Evolutionary conservation across 2,888 invertebrate genomes (phyloP).

Genomic region (Chydorus sphaericus): DNA sequence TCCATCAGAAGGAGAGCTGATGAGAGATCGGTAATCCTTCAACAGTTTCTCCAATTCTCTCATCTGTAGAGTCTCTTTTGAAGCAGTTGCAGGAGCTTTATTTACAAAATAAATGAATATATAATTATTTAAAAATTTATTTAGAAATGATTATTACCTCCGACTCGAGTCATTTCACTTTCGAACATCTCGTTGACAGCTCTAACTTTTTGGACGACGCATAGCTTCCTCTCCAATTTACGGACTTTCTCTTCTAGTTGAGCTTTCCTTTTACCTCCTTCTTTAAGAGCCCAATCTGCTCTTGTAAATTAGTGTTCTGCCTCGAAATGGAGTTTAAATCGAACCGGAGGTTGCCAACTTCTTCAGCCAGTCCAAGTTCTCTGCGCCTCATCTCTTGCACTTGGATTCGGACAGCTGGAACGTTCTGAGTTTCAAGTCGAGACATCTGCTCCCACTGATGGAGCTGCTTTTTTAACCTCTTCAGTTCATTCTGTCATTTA

Average conservation of each 20-base stretch:
- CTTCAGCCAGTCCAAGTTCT: not conserved
- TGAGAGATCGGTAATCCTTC: slow-evolving; percentile 5
- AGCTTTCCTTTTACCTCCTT: not conserved
- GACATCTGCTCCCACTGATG: not conserved
- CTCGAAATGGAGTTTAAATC: not conserved
- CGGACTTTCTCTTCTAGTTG: not conserved
- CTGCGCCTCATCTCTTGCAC: not conserved
- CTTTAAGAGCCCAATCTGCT: no score
- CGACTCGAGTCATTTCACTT: not conserved
- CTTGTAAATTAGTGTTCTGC: no score
- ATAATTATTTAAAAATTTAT: no score
- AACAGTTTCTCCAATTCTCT: not conserved
- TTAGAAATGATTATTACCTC: no score
- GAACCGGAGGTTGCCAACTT: not conserved
- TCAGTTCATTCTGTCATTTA: not conserved
- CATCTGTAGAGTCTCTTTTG: not conserved
- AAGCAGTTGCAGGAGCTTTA: not conserved
- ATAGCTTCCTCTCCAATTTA: not conserved
- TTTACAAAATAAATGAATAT: no score
- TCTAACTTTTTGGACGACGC: slow-evolving; percentile 1
- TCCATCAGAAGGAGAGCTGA: no score
- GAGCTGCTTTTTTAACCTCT: not conserved
- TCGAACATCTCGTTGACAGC: slow-evolving; percentile 1
- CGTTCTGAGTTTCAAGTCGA: not conserved
- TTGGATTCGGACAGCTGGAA: not conserved